phyloP scores from a whole-genome alignment of 2,888 invertebrate species.

The Bembecia ichneumoniformis region DNA sequence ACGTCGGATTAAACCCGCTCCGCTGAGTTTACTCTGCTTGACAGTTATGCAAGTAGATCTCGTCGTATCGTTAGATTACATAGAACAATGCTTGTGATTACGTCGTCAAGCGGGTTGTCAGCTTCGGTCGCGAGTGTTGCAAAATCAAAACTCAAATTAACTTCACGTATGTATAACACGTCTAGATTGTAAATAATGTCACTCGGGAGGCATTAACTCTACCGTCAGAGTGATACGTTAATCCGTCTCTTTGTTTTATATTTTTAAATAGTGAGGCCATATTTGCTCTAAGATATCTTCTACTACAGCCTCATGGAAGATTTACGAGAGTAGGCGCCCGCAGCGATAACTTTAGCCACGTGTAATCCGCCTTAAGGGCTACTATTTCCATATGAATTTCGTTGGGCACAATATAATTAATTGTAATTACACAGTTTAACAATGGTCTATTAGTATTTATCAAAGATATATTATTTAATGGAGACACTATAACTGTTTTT shows the following conservation, averaged over 20 bases:
- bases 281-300: constrained; percentile 69
- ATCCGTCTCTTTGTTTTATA: constrained; percentile 68
- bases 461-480: too few species aligned
- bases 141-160: constrained; percentile 63
- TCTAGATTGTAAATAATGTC: constrained; percentile 65
- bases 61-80: constrained; percentile 61
- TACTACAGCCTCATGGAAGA: constrained; percentile 57
- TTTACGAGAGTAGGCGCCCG: constrained; percentile 65
- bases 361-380: constrained; percentile 55
- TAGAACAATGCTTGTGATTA: constrained; percentile 65
- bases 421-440: too few species aligned
- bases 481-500: too few species aligned
- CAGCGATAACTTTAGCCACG: constrained; percentile 60
- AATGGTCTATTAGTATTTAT: too few species aligned
- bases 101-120: constrained; percentile 61
- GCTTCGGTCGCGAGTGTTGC: constrained; percentile 43
- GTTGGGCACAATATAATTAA: too few species aligned
- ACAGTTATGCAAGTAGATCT: constrained; percentile 67
- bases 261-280: constrained; percentile 70
- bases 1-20: constrained; percentile 57
- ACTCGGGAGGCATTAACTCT: constrained; percentile 44
- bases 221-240: constrained; percentile 59
- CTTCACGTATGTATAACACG: constrained; percentile 40
- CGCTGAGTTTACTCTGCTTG: constrained; percentile 52
- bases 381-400: too few species aligned